Conservation (phyloP, 2,797 vertebrate species). For the Pseudomugil gertrudae region DNA sequence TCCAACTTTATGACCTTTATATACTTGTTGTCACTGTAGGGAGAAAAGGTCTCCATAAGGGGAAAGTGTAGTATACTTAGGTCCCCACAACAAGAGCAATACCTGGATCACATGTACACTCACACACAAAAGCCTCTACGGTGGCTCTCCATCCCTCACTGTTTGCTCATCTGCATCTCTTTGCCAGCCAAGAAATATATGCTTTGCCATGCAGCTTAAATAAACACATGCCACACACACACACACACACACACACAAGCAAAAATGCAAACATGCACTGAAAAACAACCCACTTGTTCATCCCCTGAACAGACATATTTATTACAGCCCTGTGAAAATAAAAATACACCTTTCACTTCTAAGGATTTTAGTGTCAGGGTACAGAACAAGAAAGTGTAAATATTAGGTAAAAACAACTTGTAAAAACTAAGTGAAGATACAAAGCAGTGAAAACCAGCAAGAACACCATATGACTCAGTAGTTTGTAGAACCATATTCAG, state of each 20-base stretch:
- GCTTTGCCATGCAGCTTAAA: constrained; percentile 48
- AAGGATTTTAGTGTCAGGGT: not conserved
- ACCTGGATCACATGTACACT: not conserved
- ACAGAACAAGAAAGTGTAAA: not conserved
- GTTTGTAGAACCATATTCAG: not conserved
- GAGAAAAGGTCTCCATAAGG: not conserved
- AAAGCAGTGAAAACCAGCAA: not conserved
- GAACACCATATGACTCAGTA: not conserved
- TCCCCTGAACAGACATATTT: not conserved
- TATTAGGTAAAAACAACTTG: not conserved
- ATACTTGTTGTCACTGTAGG: not conserved
- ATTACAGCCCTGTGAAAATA: not conserved
- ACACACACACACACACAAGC: constrained; percentile 32
- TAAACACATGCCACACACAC: constrained; percentile 52
- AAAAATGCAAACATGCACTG: constrained; percentile 15
- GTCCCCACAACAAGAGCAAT: not conserved
- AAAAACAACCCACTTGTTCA: constrained; percentile 25
- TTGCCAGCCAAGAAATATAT: constrained; percentile 56
- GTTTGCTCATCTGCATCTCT: constrained; percentile 58
- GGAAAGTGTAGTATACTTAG: not conserved
- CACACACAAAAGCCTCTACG: constrained; percentile 23
- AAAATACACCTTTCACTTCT: not conserved
- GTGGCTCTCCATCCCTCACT: constrained; percentile 29
- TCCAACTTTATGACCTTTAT: not conserved
- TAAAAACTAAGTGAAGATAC: too few species aligned